Percentiles rank a stretch among this genome's conserved stretches.
Evolutionary conservation across 2,113 vertebrate species (phyloP).

Genomic region (Furnarius figulus): DNA sequence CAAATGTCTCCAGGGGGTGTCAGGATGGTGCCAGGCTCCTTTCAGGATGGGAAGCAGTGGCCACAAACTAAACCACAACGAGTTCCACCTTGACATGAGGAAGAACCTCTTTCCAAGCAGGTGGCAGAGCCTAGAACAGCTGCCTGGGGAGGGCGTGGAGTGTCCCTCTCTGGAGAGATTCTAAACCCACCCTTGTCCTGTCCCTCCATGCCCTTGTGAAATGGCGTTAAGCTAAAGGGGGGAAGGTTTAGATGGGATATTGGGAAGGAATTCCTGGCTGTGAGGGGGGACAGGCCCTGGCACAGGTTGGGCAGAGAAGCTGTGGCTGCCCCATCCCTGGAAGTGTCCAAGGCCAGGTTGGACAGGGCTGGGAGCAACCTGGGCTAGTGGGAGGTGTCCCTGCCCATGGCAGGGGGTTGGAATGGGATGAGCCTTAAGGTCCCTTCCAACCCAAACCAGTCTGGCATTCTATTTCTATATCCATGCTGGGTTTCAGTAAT

Average conservation of each 20-base stretch:
- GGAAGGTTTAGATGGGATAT: background rate
- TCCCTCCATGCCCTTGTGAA: too few relatives aligned
- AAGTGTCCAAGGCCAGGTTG: background rate
- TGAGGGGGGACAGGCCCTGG: background rate
- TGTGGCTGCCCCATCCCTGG: background rate
- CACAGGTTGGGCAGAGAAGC: background rate
- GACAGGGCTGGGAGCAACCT: background rate
- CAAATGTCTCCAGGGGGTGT: background rate
- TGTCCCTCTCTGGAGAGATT: background rate
- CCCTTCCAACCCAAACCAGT: background rate
- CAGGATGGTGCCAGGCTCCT: background rate
- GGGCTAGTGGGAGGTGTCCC: background rate
- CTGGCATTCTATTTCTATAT: background rate
- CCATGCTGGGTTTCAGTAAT: rapidly evolving
- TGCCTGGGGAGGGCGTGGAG: background rate
- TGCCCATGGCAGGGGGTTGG: background rate
- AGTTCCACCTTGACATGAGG: background rate
- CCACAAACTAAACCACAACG: background rate
- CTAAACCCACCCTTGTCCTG: background rate
- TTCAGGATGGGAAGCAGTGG: background rate
- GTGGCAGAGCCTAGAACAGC: background rate
- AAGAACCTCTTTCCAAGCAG: background rate
- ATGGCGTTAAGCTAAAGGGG: background rate
- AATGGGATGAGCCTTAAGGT: background rate
- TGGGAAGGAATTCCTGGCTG: background rate